These are phyloP conservation scores for Pleuronectes platessa DNA, from an alignment of 2,113 vertebrate genomes.

Conservation along the genomic window DNA sequence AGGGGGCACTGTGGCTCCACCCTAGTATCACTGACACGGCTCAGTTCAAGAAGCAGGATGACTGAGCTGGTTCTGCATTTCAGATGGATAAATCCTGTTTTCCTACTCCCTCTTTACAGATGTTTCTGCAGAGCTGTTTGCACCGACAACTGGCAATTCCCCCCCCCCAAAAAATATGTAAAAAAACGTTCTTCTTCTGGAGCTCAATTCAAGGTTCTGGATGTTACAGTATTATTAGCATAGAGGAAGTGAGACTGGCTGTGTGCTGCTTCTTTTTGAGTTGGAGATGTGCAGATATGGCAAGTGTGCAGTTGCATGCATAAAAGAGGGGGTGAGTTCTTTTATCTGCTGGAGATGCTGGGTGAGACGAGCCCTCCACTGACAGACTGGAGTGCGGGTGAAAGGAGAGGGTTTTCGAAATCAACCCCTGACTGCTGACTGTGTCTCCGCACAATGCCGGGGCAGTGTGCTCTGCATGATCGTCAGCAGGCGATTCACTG, in stretches of 20 bases:
- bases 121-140: conserved; percentile 74
- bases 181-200: conserved; percentile 14
- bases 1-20: conserved; percentile 91
- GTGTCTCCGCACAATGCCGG: conserved; percentile 51
- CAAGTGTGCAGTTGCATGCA: conserved; percentile 3
- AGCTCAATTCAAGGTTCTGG: conserved; percentile 5
- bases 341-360: conserved; percentile 39
- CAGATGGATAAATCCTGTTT: conserved; percentile 60
- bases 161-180: conserved; percentile 30
- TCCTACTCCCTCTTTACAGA: conserved; percentile 34
- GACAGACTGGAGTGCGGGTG: conserved; percentile 30
- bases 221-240: conserved; percentile 6
- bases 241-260: neutral
- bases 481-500: conserved; percentile 49
- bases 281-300: conserved; percentile 4
- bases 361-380: conserved; percentile 38
- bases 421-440: conserved; percentile 51
- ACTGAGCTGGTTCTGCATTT: conserved; percentile 62
- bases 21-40: neutral
- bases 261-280: neutral
- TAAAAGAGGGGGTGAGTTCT: conserved; percentile 31
- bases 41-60: conserved; percentile 50
- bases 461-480: conserved; percentile 55
- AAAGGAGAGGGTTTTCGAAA: conserved; percentile 57
- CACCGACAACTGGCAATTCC: conserved; percentile 75